These are phyloP conservation scores for Trematomus loennbergii DNA, from an alignment of 2,113 vertebrate species.

Conservation along the genomic window DNA sequence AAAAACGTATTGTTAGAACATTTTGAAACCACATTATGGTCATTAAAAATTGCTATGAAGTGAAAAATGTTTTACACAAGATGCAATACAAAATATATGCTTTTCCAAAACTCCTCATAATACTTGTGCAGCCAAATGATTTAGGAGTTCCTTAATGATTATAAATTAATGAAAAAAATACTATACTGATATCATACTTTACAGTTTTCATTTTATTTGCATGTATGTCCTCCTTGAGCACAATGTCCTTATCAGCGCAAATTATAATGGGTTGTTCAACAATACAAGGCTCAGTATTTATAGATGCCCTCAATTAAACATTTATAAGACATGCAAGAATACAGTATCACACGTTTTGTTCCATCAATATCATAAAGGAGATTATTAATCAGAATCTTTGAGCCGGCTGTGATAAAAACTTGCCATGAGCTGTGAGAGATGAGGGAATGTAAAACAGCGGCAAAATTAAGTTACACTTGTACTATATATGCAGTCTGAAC, in stretches of 20 bases:
- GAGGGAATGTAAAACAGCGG: background rate
- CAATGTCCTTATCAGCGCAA: background rate
- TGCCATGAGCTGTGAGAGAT: constrained; percentile 1
- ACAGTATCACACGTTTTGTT: background rate
- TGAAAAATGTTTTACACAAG: background rate
- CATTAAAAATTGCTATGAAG: background rate
- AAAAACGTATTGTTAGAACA: background rate
- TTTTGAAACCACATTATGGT: background rate
- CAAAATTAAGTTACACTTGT: background rate
- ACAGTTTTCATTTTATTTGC: background rate
- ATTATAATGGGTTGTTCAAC: background rate
- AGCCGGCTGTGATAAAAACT: constrained; percentile 21
- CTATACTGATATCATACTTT: background rate
- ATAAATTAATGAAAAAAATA: background rate
- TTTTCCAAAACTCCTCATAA: background rate
- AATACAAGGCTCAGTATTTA: constrained; percentile 2
- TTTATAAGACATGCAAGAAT: constrained; percentile 3
- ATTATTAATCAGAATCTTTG: constrained; percentile 17
- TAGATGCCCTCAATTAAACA: background rate
- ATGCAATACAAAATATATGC: background rate
- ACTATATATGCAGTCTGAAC: too few species aligned
- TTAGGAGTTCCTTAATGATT: background rate
- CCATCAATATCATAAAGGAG: constrained; percentile 10
- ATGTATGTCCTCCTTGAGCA: background rate
- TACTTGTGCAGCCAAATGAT: background rate